A percentile compares a stretch with the other conserved stretches of the same genome.
Conservation (phyloP, 2,888 invertebrate species). For the Agonopterix heracliana region DNA sequence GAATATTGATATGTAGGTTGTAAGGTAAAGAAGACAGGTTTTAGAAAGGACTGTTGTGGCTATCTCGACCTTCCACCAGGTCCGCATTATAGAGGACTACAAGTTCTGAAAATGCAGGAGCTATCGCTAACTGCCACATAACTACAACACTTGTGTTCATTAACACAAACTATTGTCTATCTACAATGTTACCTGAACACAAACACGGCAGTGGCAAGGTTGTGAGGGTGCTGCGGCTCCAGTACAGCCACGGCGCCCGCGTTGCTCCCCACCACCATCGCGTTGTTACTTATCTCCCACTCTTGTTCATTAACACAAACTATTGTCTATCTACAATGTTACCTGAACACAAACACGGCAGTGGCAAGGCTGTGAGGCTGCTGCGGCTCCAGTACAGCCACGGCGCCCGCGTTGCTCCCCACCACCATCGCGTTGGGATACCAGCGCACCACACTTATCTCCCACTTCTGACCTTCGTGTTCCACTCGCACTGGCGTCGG, state of each 20-base stretch:
- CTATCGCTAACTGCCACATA: too few species aligned
- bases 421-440: conserved; percentile 60
- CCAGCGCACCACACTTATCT: conserved; percentile 29
- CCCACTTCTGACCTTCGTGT: conserved; percentile 45
- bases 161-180: too few species aligned
- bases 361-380: conserved; percentile 25
- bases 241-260: conserved; percentile 75
- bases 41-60: too few species aligned
- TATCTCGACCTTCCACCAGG: too few species aligned
- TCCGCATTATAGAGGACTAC: too few species aligned
- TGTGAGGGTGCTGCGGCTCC: conserved; percentile 16
- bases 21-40: too few species aligned
- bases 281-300: conserved; percentile 37
- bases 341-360: conserved; percentile 23
- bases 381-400: conserved; percentile 35
- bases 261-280: conserved; percentile 77
- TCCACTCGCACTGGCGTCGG: conserved; percentile 39
- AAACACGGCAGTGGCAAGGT: conserved; percentile 32
- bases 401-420: conserved; percentile 79
- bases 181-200: too few species aligned
- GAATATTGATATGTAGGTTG: too few species aligned
- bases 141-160: too few species aligned
- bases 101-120: too few species aligned
- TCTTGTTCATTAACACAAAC: too few species aligned
- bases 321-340: too few species aligned